Base-by-base conservation (phyloP, 2,113 vertebrate genomes). In the Tretioscincus oriximinensis region DNA sequence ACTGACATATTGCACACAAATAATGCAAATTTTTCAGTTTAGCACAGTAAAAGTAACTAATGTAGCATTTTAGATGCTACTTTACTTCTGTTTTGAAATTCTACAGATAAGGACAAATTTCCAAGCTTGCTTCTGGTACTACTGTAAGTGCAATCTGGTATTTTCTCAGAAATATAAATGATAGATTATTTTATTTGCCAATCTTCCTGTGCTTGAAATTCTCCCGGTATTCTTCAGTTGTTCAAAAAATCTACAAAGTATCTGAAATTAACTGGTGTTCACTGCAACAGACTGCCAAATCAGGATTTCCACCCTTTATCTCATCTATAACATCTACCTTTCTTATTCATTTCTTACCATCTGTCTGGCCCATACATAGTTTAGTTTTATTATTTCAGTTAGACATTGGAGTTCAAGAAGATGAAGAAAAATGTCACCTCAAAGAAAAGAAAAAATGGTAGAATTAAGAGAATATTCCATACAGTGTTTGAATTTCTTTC, bases 11-110 rank as follows among this genome's bases (percentile, higher is more conserved):
- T 73, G 51, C 74, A 80, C 63, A 0, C 26, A 41, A 80, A 86
- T 85, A 29, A 83, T 92, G 81, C 88, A 90, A 82, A 81, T 87
- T 86, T 90, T 47, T 76, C 54, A 70, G 60, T 16, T 80, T 82
- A 84, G 78, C 85, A 78, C 0, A 86, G 78, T 31, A 81, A 72
- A 90, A 83, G 81, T 88, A 76, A 67, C 35, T 5, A 21, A 5
- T 65, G 9, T 77, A 24, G 24, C 73, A 26, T 14, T 63, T 10
- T 31, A 66, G 18, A 60, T 35, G 8, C n/a, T 2, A 47, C 35
- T 76, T 64, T 64, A 64, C 35, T 24, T 47, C 35, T n/a, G 60
- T 45, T 64, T 64, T 14, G 26, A 73, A 29, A n/a, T 54, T 51
- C 11, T n/a, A 51, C 26, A 51, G 49, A 18, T 2, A 7, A 7